Percentiles rank a stretch among this genome's conserved stretches.
phyloP scores from a whole-genome alignment of 2,797 vertebrate species.

The Takifugu rubripes region DNA sequence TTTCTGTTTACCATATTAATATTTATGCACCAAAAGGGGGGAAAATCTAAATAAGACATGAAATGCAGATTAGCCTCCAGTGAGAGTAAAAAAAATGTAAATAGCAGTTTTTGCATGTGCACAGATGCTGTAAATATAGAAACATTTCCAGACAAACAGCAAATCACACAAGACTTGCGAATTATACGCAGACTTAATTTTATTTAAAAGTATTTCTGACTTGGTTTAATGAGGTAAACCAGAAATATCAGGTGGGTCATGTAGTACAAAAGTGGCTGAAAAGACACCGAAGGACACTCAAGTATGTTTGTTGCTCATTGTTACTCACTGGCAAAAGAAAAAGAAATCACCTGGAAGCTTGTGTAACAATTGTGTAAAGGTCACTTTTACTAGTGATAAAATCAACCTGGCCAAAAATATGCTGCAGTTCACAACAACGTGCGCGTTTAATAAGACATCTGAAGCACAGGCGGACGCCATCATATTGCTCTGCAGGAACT shows the following conservation, averaged over 20 bases:
- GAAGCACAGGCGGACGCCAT: not conserved
- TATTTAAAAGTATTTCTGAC: constrained; percentile 20
- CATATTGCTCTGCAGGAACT: constrained; percentile 14
- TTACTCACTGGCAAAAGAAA: no score
- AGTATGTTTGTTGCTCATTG: no score
- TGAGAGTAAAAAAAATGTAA: constrained; percentile 58
- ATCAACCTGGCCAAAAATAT: constrained; percentile 11
- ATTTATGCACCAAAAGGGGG: constrained; percentile 61
- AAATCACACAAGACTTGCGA: constrained; percentile 20
- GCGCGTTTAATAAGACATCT: not conserved
- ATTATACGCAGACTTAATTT: constrained; percentile 17
- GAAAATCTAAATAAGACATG: constrained; percentile 50
- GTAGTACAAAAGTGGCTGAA: constrained; percentile 2
- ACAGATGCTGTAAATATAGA: constrained; percentile 28
- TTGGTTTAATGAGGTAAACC: constrained; percentile 4
- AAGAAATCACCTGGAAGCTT: no score
- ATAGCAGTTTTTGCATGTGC: constrained; percentile 43
- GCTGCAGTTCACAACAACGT: constrained; percentile 10
- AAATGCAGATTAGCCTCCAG: constrained; percentile 68
- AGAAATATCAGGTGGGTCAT: constrained; percentile 2
- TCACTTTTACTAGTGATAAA: not conserved
- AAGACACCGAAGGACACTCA: not conserved
- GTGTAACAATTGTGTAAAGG: no score
- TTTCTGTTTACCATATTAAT: constrained; percentile 62
- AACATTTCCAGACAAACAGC: constrained; percentile 34